phyloP scores from a whole-genome alignment of 1,140 invertebrate genomes.

The Portunus trituberculatus region DNA sequence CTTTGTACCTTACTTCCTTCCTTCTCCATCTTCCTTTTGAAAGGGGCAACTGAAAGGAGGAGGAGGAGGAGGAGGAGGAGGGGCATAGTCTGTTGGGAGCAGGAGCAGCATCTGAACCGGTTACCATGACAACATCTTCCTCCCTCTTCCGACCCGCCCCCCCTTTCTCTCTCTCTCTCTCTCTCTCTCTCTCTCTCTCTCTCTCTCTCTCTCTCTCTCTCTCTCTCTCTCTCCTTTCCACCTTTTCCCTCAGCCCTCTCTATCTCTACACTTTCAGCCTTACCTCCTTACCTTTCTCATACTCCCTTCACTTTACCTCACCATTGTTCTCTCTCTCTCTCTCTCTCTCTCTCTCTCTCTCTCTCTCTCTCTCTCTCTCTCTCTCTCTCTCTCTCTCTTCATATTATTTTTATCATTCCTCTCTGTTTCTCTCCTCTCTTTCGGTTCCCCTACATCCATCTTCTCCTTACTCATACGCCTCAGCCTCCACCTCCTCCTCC shows the following conservation, averaged over 20 bases:
- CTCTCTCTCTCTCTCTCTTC: too few relatives aligned
- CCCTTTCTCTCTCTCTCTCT: not conserved
- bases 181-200: not conserved
- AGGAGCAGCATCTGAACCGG: conserved; percentile 8
- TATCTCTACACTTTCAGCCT: not conserved
- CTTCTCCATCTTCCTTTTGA: not conserved
- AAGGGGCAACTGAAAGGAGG: not conserved
- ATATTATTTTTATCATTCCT: too few relatives aligned
- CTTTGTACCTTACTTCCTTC: not conserved
- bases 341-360: not conserved
- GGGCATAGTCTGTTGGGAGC: not conserved
- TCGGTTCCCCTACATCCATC: too few relatives aligned
- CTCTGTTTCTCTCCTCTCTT: too few relatives aligned
- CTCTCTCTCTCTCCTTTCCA: not conserved
- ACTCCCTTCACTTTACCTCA: not conserved
- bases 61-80: conserved; percentile 34
- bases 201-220: not conserved
- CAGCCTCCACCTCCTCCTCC: not conserved
- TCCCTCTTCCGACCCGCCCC: not conserved
- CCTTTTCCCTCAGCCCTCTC: not conserved
- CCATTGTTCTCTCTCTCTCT: not conserved
- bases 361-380: too few relatives aligned
- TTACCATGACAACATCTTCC: conserved; percentile 11
- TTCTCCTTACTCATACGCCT: too few relatives aligned
- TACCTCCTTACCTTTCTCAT: not conserved